These are phyloP conservation scores for Anthonomus grandis DNA, from an alignment of 1,140 invertebrate genomes.

Conservation along the genomic window DNA sequence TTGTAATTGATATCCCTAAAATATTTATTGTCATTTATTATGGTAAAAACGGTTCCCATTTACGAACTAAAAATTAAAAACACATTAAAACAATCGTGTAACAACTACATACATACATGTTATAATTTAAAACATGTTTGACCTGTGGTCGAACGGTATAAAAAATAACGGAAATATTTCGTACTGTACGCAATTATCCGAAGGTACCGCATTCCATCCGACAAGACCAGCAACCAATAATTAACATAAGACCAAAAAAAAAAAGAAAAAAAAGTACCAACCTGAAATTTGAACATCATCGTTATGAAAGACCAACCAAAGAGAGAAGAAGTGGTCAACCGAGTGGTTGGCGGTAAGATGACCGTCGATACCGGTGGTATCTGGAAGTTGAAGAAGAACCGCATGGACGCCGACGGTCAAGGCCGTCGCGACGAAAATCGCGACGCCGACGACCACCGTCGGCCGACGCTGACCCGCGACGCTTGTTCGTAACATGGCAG, in stretches of 20 bases:
- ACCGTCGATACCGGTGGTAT: slow-evolving; percentile 53
- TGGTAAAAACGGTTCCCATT: no score
- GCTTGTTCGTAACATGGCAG: slow-evolving; percentile 26
- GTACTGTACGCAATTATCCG: no score
- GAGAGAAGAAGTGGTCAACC: slow-evolving; percentile 54
- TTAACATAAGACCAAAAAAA: not conserved
- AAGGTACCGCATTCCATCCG: no score
- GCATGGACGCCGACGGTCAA: slow-evolving; percentile 36
- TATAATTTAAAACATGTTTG: no score
- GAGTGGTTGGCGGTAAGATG: slow-evolving; percentile 50
- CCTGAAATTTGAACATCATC: slow-evolving; percentile 54
- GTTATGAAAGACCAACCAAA: slow-evolving; percentile 56
- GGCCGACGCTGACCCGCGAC: slow-evolving; percentile 20
- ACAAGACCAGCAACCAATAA: no score
- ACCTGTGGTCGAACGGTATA: no score
- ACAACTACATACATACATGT: no score
- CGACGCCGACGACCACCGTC: slow-evolving; percentile 18
- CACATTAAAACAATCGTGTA: no score
- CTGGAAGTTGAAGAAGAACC: slow-evolving; percentile 51
- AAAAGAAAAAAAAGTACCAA: slow-evolving; percentile 32
- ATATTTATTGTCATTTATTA: no score
- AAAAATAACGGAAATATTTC: no score
- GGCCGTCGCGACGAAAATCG: slow-evolving; percentile 24
- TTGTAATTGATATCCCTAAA: no score
- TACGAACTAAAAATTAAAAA: no score